These are phyloP conservation scores for Lepilemur septentrionalis DNA, from an alignment of 2,797 vertebrate genomes.

Conservation along the genomic window DNA sequence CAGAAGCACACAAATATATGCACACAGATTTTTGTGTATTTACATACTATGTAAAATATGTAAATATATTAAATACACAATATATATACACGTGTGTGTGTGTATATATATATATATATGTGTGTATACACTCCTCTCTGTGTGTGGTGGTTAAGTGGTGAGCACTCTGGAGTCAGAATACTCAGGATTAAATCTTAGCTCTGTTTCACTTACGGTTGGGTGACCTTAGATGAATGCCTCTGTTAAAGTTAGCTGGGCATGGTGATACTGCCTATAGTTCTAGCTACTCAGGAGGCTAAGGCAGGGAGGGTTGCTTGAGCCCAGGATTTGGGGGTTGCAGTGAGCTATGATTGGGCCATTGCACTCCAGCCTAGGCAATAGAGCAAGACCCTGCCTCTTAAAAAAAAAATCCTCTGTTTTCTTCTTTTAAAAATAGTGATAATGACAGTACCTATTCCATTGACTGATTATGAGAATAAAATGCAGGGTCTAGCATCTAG, in stretches of 20 bases:
- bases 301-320: too few relatives aligned
- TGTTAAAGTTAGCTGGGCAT: too few relatives aligned
- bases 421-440: not conserved
- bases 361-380: too few relatives aligned
- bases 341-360: too few relatives aligned
- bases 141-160: not conserved
- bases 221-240: not conserved
- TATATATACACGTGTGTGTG: not conserved
- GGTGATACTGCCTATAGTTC: too few relatives aligned
- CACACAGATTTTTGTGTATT: not conserved
- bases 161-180: not conserved
- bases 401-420: not conserved
- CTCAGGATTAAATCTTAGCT: not conserved
- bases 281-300: too few relatives aligned
- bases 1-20: not conserved
- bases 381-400: too few relatives aligned
- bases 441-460: not conserved
- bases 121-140: too few relatives aligned
- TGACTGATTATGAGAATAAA: not conserved
- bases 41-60: not conserved
- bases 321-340: too few relatives aligned
- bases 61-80: not conserved
- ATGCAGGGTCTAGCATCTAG: not conserved
- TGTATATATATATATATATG: not conserved
- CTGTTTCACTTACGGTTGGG: not conserved